Evolutionary conservation across 2,113 vertebrate genomes (phyloP).

Genomic region (Pyrgilauda ruficollis): DNA sequence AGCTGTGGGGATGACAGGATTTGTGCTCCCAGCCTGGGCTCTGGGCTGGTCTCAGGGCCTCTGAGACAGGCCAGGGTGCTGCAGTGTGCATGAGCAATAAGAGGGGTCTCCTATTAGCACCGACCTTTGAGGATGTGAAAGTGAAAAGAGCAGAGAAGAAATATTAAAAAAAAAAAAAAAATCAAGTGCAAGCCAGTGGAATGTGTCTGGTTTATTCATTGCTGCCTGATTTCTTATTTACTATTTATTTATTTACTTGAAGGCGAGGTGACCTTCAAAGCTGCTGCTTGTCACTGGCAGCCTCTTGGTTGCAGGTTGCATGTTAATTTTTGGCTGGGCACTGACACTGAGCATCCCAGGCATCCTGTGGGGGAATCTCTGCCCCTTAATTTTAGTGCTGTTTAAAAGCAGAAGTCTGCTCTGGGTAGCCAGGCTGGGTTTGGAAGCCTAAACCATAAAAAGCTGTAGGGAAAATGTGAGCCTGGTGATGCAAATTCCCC

Average conservation of each 20-base stretch:
- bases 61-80: neutral
- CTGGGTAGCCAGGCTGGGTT: neutral
- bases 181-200: neutral
- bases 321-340: slow-evolving; percentile 43
- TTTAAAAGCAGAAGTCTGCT: neutral
- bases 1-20: neutral
- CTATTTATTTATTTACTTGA: slow-evolving; percentile 54
- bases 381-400: neutral
- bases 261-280: slow-evolving; percentile 56
- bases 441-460: neutral
- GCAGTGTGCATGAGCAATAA: neutral
- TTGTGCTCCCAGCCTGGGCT: neutral
- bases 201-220: neutral
- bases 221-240: slow-evolving; percentile 19
- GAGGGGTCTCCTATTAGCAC: neutral
- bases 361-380: neutral
- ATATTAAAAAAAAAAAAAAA: neutral
- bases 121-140: neutral
- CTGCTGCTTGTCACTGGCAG: slow-evolving; percentile 11
- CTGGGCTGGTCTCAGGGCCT: neutral
- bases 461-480: neutral
- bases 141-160: neutral
- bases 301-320: slow-evolving; percentile 16
- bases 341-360: neutral
- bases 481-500: neutral